Percentiles rank a stretch among this genome's conserved stretches.
Conservation (phyloP, 2,888 invertebrate species). For the Sphecodes monilicornis region DNA sequence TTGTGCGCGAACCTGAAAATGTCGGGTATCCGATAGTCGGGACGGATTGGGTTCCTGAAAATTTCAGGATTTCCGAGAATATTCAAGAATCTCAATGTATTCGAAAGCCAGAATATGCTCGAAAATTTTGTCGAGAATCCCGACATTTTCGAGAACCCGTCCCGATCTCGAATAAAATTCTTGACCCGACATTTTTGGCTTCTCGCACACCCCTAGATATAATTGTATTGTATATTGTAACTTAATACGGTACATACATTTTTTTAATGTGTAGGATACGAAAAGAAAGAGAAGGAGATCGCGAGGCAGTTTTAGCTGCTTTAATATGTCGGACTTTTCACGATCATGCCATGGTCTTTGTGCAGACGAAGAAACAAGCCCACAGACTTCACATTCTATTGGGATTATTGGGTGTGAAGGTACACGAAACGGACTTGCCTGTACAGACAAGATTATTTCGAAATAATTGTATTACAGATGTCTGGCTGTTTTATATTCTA, state of each 20-base stretch:
- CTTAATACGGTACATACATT: constrained; percentile 3
- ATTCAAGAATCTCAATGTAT: too few relatives aligned
- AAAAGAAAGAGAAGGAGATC: constrained; percentile 94
- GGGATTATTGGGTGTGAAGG: constrained; percentile 95
- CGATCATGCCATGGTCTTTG: constrained; percentile 97
- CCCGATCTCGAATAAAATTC: too few relatives aligned
- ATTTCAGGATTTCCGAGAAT: too few relatives aligned
- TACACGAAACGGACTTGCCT: constrained; percentile 80
- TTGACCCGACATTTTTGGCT: too few relatives aligned
- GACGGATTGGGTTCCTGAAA: too few relatives aligned
- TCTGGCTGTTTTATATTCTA: constrained; percentile 55
- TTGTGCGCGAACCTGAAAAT: too few relatives aligned
- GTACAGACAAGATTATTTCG: background rate
- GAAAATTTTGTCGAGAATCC: too few relatives aligned
- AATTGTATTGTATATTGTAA: constrained; percentile 12
- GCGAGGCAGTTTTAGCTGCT: constrained; percentile 95
- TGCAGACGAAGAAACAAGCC: constrained; percentile 98
- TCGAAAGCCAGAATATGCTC: too few relatives aligned
- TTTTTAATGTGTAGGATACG: constrained; percentile 88
- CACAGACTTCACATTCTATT: constrained; percentile 96
- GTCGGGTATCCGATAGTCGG: too few relatives aligned
- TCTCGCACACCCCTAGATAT: too few relatives aligned
- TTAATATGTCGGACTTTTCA: constrained; percentile 95
- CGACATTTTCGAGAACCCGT: too few relatives aligned
- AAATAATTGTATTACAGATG: constrained; percentile 4